These are phyloP conservation scores for Capromys pilorides DNA, from an alignment of 2,797 vertebrate species.

Conservation along the genomic window DNA sequence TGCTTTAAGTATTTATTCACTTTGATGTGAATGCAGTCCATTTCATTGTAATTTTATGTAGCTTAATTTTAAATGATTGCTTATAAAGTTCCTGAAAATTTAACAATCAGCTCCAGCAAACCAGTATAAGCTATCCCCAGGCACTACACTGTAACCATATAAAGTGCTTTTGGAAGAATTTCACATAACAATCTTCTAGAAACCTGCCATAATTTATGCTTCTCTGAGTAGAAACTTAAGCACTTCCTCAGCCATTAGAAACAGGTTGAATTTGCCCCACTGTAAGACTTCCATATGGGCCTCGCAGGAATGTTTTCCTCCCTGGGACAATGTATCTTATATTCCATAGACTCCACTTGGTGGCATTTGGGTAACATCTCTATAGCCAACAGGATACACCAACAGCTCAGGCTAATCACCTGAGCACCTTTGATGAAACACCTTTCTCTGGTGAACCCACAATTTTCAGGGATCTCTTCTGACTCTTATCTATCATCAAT, in stretches of 20 bases:
- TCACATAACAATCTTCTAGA: constrained; percentile 23
- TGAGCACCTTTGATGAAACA: constrained; percentile 62
- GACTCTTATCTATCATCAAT: constrained; percentile 21
- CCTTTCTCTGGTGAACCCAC: constrained; percentile 67
- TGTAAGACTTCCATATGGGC: not conserved
- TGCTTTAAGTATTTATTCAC: not conserved
- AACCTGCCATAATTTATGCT: constrained; percentile 30
- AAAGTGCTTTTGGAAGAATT: constrained; percentile 33
- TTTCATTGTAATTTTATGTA: not conserved
- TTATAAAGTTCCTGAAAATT: constrained; percentile 3
- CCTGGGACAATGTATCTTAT: constrained; percentile 43
- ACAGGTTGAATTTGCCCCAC: not conserved
- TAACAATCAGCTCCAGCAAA: not conserved
- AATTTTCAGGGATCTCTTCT: constrained; percentile 64
- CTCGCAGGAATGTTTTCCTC: constrained; percentile 54
- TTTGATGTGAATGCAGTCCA: constrained; percentile 1
- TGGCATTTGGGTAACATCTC: constrained; percentile 62
- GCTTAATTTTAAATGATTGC: constrained; percentile 19
- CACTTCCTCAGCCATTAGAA: not conserved
- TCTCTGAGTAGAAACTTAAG: constrained; percentile 16
- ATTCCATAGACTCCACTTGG: constrained; percentile 32
- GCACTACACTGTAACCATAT: not conserved
- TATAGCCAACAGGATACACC: constrained; percentile 21
- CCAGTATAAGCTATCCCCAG: not conserved
- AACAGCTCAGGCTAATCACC: constrained; percentile 68